These are phyloP conservation scores for Leucoraja erinaceus DNA, from an alignment of 2,113 vertebrate genomes.

Conservation along the genomic window DNA sequence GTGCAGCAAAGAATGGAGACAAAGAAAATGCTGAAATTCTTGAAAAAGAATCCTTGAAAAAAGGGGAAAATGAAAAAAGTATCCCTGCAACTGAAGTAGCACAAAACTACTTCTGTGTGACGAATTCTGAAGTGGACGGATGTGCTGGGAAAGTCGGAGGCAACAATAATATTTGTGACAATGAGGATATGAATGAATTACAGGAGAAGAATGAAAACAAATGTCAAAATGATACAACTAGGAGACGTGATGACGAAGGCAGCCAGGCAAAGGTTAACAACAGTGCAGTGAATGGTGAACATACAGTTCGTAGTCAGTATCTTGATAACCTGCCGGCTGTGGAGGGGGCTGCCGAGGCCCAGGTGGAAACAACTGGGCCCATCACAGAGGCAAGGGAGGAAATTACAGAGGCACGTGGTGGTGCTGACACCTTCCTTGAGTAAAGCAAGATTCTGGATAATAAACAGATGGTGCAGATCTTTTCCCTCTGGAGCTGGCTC, in stretches of 20 bases:
- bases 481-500: neutral
- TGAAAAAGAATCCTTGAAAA: neutral
- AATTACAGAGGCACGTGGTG: neutral
- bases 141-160: neutral
- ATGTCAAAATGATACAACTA: neutral
- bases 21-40: conserved; percentile 17
- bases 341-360: neutral
- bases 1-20: neutral
- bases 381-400: neutral
- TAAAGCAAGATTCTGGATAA: neutral
- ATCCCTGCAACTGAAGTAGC: neutral
- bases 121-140: neutral
- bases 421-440: neutral
- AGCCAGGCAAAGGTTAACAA: neutral
- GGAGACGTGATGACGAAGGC: neutral
- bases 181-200: neutral
- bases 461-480: neutral
- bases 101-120: neutral
- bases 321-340: neutral
- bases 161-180: neutral
- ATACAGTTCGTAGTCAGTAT: neutral
- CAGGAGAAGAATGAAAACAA: neutral
- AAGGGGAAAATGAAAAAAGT: neutral
- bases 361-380: neutral
- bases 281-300: neutral